Evolutionary conservation across 2,888 invertebrate species (phyloP).

Genomic region (Poecilobothrus nobilitatus): DNA sequence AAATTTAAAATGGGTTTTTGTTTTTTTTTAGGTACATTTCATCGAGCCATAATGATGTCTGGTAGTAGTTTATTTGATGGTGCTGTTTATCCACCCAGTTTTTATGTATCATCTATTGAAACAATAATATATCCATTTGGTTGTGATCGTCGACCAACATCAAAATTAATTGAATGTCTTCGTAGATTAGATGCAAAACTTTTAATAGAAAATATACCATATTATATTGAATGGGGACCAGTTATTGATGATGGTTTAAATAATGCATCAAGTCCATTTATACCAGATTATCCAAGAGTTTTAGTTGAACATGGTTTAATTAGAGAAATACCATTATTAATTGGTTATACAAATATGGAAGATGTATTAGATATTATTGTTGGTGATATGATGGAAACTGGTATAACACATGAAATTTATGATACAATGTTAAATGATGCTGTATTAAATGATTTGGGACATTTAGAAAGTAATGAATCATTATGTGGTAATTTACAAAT

Average conservation of each 20-base stretch:
- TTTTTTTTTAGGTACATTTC: constrained; percentile 41
- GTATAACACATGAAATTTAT: constrained; percentile 48
- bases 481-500: constrained; percentile 57
- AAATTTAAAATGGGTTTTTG: neutral
- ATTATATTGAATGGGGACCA: constrained; percentile 64
- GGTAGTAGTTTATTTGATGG: constrained; percentile 59
- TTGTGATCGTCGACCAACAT: constrained; percentile 60
- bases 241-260: constrained; percentile 63
- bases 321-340: constrained; percentile 60
- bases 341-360: constrained; percentile 77
- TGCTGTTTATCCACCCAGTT: constrained; percentile 55
- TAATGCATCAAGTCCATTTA: constrained; percentile 57
- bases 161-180: constrained; percentile 59
- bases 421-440: constrained; percentile 57
- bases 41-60: constrained; percentile 74
- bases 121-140: constrained; percentile 57
- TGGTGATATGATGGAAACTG: constrained; percentile 51
- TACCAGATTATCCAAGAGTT: constrained; percentile 57
- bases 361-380: constrained; percentile 59
- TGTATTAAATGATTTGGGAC: constrained; percentile 53
- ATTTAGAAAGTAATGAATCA: constrained; percentile 47
- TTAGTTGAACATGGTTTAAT: constrained; percentile 55
- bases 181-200: constrained; percentile 52
- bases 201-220: constrained; percentile 55
- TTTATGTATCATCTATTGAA: constrained; percentile 55